Evolutionary conservation across 2,888 invertebrate species (phyloP), one percentile per base, ranked within the genome.

Genomic region (Sericinus montela): DNA sequence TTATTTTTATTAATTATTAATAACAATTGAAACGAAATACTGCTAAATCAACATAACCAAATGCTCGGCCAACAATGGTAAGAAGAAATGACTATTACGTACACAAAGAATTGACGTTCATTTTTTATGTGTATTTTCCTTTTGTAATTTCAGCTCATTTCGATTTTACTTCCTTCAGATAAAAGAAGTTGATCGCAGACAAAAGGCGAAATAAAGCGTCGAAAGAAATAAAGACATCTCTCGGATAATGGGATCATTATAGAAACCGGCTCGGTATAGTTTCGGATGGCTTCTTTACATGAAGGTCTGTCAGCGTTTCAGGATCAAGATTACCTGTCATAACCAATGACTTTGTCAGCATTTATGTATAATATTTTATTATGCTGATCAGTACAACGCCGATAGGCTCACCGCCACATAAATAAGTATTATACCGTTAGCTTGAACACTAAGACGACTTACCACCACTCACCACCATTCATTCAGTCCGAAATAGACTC

Each of bases 131-230:
- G 39, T 45, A 19, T 42, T 30, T 45, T 48, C 29, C 46, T 40
- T 51, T 54, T 46, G 44, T 54, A 45, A 54, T 57, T 57, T 54
- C 51, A 52, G 54, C 53, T 57, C 53, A 51, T 55, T 54, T 51
- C 45, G 54, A 54, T 44, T 52, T 43, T 49, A 47, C 51, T 46
- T 39, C 39, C 34, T 19, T 14, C 16, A 35, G 34, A 40, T 43
- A 48, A 50, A 51, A 53, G 51, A 51, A 40, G 44, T 37, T 44
- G 48, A 54, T 52, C 48, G 45, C 53, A 54, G 53, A 56, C 53
- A 56, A 54, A 51, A 46, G 49, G 39, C 48, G 50, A 42, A 42
- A 47, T 48, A 49, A 56, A 48, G 49, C 54, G 49, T 42, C 52
- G 48, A 45, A 47, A 55, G 56, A 56, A 52, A 53, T 50, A 51